Evolutionary conservation across 2,797 vertebrate species (phyloP).

Genomic region (Pangasius mekongensis): DNA sequence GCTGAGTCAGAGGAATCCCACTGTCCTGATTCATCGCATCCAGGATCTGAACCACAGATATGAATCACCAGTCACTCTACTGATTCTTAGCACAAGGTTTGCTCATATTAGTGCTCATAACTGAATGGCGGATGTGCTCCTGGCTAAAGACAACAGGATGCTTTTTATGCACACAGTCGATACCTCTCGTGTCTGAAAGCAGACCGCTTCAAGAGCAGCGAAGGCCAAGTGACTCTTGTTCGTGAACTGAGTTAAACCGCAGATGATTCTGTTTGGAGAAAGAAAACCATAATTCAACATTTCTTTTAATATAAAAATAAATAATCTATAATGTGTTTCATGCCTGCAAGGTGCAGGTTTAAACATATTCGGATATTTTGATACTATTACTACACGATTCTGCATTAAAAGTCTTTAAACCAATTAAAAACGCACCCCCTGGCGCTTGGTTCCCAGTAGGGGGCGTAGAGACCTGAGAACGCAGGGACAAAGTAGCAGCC

Average conservation of each 20-base stretch:
- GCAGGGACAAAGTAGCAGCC: constrained; percentile 98
- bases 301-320: background rate
- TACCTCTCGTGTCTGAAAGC: constrained; percentile 97
- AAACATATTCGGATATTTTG: background rate
- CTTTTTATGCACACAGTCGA: background rate
- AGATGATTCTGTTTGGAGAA: constrained; percentile 86
- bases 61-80: background rate
- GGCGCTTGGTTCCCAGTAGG: constrained; percentile 97
- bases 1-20: constrained; percentile 88
- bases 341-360: background rate
- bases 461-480: constrained; percentile 95
- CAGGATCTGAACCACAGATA: constrained; percentile 79
- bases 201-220: constrained; percentile 94
- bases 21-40: constrained; percentile 97
- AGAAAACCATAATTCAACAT: background rate
- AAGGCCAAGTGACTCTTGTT: constrained; percentile 95
- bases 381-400: background rate
- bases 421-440: constrained; percentile 81
- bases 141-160: background rate
- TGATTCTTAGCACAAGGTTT: background rate
- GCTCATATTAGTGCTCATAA: too few species aligned
- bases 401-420: background rate
- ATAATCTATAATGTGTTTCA: background rate
- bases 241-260: constrained; percentile 96
- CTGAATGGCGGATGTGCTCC: background rate